Percentiles rank a stretch among this genome's conserved stretches.
These are phyloP conservation scores for Syrrhaptes paradoxus DNA, from an alignment of 2,113 vertebrate species.

Conservation along the genomic window DNA sequence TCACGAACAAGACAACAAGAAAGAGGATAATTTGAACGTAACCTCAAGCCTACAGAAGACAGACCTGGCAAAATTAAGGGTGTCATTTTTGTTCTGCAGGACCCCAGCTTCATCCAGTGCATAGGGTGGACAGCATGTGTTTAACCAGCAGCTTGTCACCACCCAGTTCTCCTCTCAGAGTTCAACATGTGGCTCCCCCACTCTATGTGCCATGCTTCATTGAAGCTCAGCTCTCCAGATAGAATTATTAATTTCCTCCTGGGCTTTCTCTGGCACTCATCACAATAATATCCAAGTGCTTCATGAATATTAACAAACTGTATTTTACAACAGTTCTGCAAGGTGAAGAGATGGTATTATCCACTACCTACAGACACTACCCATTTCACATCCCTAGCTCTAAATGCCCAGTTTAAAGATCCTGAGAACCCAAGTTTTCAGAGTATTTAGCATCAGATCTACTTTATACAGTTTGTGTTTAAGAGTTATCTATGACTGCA, in stretches of 20 bases:
- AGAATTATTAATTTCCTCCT: not conserved
- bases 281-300: not conserved
- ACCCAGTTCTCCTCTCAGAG: not conserved
- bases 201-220: rapidly evolving
- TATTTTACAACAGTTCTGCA: not conserved
- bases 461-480: not conserved
- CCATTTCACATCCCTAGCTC: not conserved
- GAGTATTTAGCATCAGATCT: not conserved
- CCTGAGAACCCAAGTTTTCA: not conserved
- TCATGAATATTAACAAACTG: not conserved
- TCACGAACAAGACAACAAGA: not conserved
- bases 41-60: not conserved
- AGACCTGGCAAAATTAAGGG: not conserved
- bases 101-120: not conserved
- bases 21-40: not conserved
- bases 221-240: not conserved
- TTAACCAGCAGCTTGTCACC: not conserved
- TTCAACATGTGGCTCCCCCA: rapidly evolving
- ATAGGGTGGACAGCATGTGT: rapidly evolving
- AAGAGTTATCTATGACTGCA: not conserved
- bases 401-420: not conserved
- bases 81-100: not conserved
- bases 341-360: not conserved
- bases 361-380: not conserved
- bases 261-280: not conserved